Base-by-base conservation (phyloP, 2,888 invertebrate genomes). In the Diachrysia chrysitis region DNA sequence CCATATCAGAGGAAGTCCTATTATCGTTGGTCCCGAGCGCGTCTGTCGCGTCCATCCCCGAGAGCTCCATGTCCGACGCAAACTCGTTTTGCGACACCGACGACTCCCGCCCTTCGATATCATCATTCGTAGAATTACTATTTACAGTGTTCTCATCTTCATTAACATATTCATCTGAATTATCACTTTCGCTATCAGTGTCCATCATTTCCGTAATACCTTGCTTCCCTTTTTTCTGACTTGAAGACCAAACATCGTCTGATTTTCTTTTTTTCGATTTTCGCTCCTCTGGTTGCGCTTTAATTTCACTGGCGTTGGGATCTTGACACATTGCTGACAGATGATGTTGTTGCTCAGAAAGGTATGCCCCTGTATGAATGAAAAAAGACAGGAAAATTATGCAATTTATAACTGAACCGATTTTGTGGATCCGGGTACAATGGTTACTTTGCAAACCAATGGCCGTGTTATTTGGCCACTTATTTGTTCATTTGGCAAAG, bases 191-290 rank as follows among this genome's bases (percentile, higher is more conserved):
- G 76, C 96, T 96, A 14, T 97, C 97, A 0, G 97, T 96, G 78
- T 97, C 97, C 76, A 96, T 89, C 78, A 96, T 94, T 67, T 97
- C 97, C 35, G 92, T 91, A 73, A 96, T 95, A 1, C 93, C 95
- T 0, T 92, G 92, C 79, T 96, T 96, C 17, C 96, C 95, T 87
- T 97, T 97, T 79, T 97, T 96, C 65, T 90, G 94, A 83, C 95
- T 95, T 12, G 96, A 93, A 89, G 96, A 96, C 92, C 96, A 96
- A 63, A 96, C 95, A 66, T 93, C 93, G 60, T 96, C 96, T 0
- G 96, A 95, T 91, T 97, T 97, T 72, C 97, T 94, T 82, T 97
- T 97, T 82, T 96, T 96, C 2, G 96, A 88, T 63, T 95, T 92
- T 2, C 95, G 91, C 25, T 96, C 96, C 16, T 92, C 94, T 0